Base-by-base conservation (phyloP, 35 echinoderm and acorn worm genomes). In the Heliocidaris erythrogramma region DNA sequence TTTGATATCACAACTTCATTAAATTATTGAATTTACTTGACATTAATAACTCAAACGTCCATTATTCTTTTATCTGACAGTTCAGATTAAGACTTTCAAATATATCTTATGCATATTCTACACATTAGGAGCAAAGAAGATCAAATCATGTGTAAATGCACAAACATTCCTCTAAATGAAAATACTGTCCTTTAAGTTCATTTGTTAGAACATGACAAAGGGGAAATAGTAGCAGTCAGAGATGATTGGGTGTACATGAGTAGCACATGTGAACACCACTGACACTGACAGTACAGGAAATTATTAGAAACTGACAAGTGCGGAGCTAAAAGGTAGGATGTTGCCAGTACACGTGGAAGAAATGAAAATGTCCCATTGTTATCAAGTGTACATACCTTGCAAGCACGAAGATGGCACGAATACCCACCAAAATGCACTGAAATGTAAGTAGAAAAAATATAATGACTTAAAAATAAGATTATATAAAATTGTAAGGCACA, bases 381-480 rank as follows among this genome's bases (percentile, higher is more conserved):
- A 78, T 8, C 5, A 71, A 78, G 27, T 78, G 47, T 89, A 89
- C 96, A 96, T 95, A 99, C 98, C 96, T 99, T 85, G 95, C 60
- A 48, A 99, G 86, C 14, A 99, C 98, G 94, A 95, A 97, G 35
- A 99, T 84, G 3, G 95, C 85, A 88, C 96, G 95, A 2, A 97
- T 59, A 21, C 59, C 94, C 13, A 99, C 95, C 48, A 99, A 92
- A 27, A 97, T 88, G 50, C 96, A 97, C 98, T 99, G 93, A 86
- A 95, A 95, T 90, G 2, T 92, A 49, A 30, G 42, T 12, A 86
- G 31, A 32, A 30, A 47, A 17, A 42, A 47, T 21, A 47, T 21
- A 47, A 89, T 84, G n/a, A 14, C 0, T 2, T 8, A 78, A 0
- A 78, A 7, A 78, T 69, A 0, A 69, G 49, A 52, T 13, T 56